phyloP scores from a whole-genome alignment of 2,888 invertebrate genomes.

The Limnephilus marmoratus region DNA sequence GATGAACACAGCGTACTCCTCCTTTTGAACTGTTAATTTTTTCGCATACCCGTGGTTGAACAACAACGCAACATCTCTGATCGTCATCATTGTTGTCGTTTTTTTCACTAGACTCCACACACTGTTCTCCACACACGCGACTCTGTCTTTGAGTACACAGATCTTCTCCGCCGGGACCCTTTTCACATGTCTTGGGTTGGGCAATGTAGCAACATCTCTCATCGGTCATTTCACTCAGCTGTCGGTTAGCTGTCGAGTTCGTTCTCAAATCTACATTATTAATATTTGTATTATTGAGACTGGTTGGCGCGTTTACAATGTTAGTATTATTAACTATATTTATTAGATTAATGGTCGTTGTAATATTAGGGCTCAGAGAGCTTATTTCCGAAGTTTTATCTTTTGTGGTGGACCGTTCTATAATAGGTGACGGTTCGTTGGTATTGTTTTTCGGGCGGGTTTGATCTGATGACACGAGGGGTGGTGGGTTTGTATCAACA shows the following conservation, averaged over 20 bases:
- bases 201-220: not conserved
- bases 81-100: not conserved
- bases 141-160: not conserved
- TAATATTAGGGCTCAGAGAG: conserved; percentile 69
- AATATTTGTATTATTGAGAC: conserved; percentile 70
- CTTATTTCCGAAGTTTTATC: not conserved
- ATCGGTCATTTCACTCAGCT: not conserved
- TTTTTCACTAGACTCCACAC: not conserved
- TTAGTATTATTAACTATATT: conserved; percentile 73
- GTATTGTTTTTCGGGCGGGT: not conserved
- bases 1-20: conserved; percentile 70
- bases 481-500: not conserved
- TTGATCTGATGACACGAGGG: not conserved
- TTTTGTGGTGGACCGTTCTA: not conserved
- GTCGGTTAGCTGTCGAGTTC: conserved; percentile 44
- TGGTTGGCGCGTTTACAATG: conserved; percentile 71
- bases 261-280: conserved; percentile 70
- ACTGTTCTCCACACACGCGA: not conserved
- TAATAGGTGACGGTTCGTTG: no score
- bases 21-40: conserved; percentile 55
- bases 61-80: conserved; percentile 70
- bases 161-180: not conserved
- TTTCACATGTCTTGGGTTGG: not conserved
- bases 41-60: conserved; percentile 71
- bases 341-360: conserved; percentile 71